Conservation (phyloP, 2,888 invertebrate genomes). For the Cryptus viduatorius region DNA sequence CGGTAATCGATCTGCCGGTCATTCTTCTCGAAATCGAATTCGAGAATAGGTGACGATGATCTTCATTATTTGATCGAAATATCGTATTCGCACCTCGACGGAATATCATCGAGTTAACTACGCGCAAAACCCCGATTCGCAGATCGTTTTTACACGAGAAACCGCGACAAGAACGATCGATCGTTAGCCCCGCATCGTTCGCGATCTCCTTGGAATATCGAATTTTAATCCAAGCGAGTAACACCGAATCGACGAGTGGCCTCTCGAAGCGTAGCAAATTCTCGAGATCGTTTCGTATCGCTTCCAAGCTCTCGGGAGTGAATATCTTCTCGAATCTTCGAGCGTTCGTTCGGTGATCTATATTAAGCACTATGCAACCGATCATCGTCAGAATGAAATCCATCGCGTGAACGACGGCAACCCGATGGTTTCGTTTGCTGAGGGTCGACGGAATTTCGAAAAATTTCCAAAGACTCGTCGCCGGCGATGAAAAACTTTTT, state of each 20-base stretch:
- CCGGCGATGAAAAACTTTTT: conserved; percentile 27
- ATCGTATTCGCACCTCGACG: conserved; percentile 27
- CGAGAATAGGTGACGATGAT: not conserved
- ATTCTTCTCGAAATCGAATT: not conserved
- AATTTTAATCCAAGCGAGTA: conserved; percentile 54
- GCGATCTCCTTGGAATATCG: conserved; percentile 31
- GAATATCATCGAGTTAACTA: conserved; percentile 59
- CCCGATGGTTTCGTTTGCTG: conserved; percentile 13
- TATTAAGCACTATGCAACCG: conserved; percentile 61
- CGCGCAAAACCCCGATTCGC: conserved; percentile 34
- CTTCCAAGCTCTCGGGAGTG: conserved; percentile 36
- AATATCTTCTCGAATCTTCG: conserved; percentile 46
- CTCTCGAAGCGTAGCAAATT: conserved; percentile 67
- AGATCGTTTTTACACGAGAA: conserved; percentile 40
- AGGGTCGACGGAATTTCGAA: conserved; percentile 26
- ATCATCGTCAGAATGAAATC: conserved; percentile 68
- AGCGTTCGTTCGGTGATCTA: conserved; percentile 57
- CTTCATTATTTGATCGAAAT: not conserved
- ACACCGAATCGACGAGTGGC: conserved; percentile 53
- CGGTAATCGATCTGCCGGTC: conserved; percentile 31
- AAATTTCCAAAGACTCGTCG: conserved; percentile 41
- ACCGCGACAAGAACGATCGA: conserved; percentile 1
- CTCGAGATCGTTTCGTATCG: conserved; percentile 66
- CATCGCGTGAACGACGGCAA: conserved; percentile 53
- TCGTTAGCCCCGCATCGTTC: not conserved